Conservation (phyloP, 2,797 vertebrate genomes). For the Buceros bicornis region DNA sequence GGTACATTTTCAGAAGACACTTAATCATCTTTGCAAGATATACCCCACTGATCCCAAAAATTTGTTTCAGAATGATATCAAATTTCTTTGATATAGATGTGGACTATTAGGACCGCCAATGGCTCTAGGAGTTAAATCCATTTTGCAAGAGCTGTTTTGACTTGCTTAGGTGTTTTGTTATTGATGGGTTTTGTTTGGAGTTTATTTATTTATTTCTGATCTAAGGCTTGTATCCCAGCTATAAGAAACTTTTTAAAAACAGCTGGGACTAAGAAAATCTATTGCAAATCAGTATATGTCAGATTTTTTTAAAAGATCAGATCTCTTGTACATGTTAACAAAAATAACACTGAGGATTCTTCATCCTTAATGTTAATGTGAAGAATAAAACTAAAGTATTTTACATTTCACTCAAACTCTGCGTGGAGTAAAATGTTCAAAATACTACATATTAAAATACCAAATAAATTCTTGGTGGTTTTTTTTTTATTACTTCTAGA, state of each 20-base stretch:
- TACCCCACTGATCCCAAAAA: background rate
- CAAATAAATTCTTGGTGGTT: background rate
- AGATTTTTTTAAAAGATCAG: background rate
- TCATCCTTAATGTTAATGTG: background rate
- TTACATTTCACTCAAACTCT: background rate
- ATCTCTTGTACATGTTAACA: background rate
- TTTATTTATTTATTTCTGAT: background rate
- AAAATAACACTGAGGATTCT: background rate
- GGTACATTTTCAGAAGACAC: background rate
- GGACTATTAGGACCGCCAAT: background rate
- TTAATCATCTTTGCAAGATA: background rate
- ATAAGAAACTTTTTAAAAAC: background rate
- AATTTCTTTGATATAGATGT: background rate
- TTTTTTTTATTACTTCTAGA: background rate
- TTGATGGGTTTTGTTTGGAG: fast-evolving
- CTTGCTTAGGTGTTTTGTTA: background rate
- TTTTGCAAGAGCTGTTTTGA: background rate
- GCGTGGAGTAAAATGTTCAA: background rate
- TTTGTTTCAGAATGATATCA: background rate
- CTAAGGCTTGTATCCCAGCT: background rate
- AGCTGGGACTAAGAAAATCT: background rate
- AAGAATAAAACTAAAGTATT: background rate
- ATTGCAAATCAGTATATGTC: background rate
- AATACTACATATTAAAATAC: background rate
- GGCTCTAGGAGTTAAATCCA: background rate